A percentile compares a stretch with the other conserved stretches of the same genome.
Conservation (phyloP, 2,888 invertebrate genomes). For the Alsophila aescularia region DNA sequence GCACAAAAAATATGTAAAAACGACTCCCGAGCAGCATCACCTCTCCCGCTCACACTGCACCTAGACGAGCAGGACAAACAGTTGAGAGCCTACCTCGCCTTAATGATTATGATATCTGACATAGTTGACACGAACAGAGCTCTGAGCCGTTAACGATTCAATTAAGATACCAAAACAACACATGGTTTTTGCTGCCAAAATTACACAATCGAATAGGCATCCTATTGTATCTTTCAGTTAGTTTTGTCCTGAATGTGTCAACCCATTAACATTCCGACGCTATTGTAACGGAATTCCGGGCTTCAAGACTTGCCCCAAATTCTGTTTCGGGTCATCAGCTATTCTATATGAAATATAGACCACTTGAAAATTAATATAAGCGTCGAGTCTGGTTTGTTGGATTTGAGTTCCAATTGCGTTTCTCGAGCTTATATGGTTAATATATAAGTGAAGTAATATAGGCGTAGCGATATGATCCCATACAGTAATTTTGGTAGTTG, state of each 20-base stretch:
- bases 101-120: too few relatives aligned
- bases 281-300: slow-evolving; percentile 48
- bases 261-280: slow-evolving; percentile 52
- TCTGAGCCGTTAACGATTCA: too few relatives aligned
- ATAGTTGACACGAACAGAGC: too few relatives aligned
- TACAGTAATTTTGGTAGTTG: too few relatives aligned
- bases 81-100: too few relatives aligned
- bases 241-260: slow-evolving; percentile 45
- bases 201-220: slow-evolving; percentile 1
- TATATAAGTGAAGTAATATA: neutral
- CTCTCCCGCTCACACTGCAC: too few relatives aligned
- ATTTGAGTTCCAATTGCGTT: neutral
- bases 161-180: too few relatives aligned
- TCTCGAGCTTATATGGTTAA: neutral
- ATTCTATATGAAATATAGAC: slow-evolving; percentile 43
- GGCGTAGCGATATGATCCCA: too few relatives aligned
- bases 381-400: neutral
- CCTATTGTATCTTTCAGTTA: slow-evolving; percentile 40
- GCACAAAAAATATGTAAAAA: too few relatives aligned
- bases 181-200: neutral
- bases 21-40: too few relatives aligned
- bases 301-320: slow-evolving; percentile 50
- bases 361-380: slow-evolving; percentile 46
- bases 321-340: slow-evolving; percentile 46
- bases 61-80: too few relatives aligned